phyloP scores from a whole-genome alignment of 1,140 invertebrate species.

The Drosophila ananassae region DNA sequence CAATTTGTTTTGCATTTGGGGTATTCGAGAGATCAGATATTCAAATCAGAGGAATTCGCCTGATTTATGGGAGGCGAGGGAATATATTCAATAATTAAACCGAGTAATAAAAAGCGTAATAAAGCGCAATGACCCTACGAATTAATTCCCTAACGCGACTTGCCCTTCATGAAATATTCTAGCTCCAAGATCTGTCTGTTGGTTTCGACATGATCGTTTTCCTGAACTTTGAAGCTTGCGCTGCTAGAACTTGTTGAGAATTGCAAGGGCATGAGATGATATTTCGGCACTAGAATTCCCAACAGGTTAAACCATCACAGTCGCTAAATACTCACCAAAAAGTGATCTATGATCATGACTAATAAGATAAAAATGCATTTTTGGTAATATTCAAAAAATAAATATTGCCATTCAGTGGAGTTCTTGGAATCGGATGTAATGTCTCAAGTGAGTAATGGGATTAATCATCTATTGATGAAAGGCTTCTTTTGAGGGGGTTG shows the following conservation, averaged over 20 bases:
- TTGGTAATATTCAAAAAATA: neutral
- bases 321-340: no score
- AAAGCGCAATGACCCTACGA: no score
- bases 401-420: neutral
- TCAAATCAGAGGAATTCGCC: neutral
- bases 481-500: conserved; percentile 11
- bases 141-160: no score
- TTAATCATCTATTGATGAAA: conserved; percentile 25
- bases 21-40: neutral
- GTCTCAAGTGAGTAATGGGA: conserved; percentile 23
- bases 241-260: no score
- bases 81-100: neutral
- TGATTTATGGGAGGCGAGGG: neutral
- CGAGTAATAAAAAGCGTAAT: no score
- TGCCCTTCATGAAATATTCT: no score
- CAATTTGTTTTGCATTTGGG: conserved; percentile 1
- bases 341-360: neutral
- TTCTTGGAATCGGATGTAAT: conserved; percentile 1
- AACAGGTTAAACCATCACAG: no score
- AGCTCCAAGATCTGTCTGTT: no score
- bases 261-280: no score
- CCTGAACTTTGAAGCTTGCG: no score
- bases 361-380: neutral
- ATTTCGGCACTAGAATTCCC: no score
- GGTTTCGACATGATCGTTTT: no score